A percentile compares a stretch with the other conserved stretches of the same genome.
phyloP scores from a whole-genome alignment of 2,113 vertebrate genomes.

The Thalassarche chlororhynchos region DNA sequence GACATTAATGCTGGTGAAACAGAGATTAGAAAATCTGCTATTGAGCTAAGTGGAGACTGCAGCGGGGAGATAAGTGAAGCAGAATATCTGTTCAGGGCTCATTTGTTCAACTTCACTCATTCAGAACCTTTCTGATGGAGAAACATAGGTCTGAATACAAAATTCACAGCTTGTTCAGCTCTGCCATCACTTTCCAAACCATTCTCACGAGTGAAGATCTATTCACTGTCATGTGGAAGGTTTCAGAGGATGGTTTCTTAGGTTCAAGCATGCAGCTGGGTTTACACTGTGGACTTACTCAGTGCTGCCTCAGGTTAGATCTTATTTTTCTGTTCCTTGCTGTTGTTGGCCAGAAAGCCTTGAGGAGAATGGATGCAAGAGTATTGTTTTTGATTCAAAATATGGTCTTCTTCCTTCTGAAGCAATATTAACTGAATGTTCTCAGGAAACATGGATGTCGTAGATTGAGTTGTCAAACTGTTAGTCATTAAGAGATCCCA shows the following conservation, averaged over 20 bases:
- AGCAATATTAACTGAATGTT: background rate
- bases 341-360: background rate
- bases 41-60: conserved; percentile 23
- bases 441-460: background rate
- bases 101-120: conserved; percentile 30
- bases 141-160: background rate
- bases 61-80: conserved; percentile 39
- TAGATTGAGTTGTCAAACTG: background rate
- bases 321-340: background rate
- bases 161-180: background rate
- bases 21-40: conserved; percentile 47
- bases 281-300: background rate
- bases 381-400: background rate
- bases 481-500: background rate
- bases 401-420: background rate
- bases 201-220: background rate
- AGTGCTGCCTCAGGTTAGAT: background rate
- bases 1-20: background rate
- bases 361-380: background rate
- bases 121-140: conserved; percentile 7
- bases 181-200: background rate
- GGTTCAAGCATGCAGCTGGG: background rate
- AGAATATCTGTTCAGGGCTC: background rate
- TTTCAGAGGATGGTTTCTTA: background rate
- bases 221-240: background rate